Percentiles rank a stretch among this genome's conserved stretches.
phyloP scores from a whole-genome alignment of 2,797 vertebrate species.

The Labeo calbasu region DNA sequence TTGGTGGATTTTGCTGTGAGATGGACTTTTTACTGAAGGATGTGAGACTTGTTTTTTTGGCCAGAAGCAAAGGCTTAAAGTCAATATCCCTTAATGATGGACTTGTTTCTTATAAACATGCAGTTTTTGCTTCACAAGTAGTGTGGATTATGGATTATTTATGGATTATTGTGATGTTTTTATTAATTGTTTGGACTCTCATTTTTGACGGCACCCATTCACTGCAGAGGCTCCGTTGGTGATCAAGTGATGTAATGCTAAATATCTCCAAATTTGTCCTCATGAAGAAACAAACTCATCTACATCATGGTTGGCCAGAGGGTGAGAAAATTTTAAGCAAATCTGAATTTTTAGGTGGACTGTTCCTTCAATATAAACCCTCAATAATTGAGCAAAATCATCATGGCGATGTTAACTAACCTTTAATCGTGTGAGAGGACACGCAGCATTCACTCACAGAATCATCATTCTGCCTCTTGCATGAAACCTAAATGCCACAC shows the following conservation, averaged over 20 bases:
- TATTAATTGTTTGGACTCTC: background rate
- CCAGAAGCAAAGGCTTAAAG: background rate
- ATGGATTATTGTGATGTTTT: background rate
- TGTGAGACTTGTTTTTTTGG: background rate
- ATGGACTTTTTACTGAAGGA: background rate
- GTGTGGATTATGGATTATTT: too few species aligned
- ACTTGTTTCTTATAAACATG: too few species aligned
- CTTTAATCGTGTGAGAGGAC: constrained; percentile 11
- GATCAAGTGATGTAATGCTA: background rate
- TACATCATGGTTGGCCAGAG: too few species aligned
- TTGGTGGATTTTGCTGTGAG: background rate
- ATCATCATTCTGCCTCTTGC: background rate
- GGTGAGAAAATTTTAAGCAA: background rate
- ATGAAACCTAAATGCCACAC: constrained; percentile 59
- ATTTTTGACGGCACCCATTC: background rate
- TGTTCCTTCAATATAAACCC: background rate
- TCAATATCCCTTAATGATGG: background rate
- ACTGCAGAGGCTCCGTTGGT: background rate
- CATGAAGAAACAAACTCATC: background rate
- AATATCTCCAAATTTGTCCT: background rate
- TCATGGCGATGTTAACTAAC: background rate
- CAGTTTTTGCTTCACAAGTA: too few species aligned
- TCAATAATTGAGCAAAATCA: background rate
- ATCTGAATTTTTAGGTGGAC: background rate
- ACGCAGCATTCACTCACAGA: background rate